These are phyloP conservation scores for Imbricaverruca yamaguchii DNA, from an alignment of 2,888 invertebrate species.

Conservation along the genomic window DNA sequence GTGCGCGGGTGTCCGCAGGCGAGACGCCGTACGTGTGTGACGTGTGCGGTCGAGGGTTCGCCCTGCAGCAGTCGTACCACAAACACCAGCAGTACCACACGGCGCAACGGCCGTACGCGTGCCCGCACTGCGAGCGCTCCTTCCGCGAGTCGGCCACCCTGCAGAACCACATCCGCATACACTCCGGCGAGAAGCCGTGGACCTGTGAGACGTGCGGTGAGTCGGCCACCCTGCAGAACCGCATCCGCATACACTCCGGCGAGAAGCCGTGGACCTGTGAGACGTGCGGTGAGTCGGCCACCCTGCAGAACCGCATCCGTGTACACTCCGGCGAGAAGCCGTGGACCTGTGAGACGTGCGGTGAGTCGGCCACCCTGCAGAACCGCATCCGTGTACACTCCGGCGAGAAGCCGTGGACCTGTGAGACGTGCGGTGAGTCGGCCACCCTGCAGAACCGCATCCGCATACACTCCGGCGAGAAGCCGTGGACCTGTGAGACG, in stretches of 20 bases:
- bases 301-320: constrained; percentile 75
- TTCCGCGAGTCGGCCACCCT: constrained; percentile 80
- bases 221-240: constrained; percentile 29
- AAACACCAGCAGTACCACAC: constrained; percentile 80
- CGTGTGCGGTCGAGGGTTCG: constrained; percentile 74
- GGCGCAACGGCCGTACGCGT: constrained; percentile 71
- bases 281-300: constrained; percentile 38
- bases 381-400: no score
- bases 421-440: constrained; percentile 49
- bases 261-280: no score
- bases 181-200: constrained; percentile 77
- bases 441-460: constrained; percentile 81
- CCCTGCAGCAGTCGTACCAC: constrained; percentile 83
- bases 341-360: constrained; percentile 78
- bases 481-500: constrained; percentile 77
- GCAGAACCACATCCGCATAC: constrained; percentile 75
- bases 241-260: no score
- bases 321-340: constrained; percentile 79
- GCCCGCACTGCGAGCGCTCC: constrained; percentile 66
- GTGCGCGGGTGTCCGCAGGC: constrained; percentile 49
- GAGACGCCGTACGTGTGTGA: constrained; percentile 79
- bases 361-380: constrained; percentile 44
- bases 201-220: constrained; percentile 79
- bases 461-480: constrained; percentile 73
- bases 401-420: no score